phyloP scores from a whole-genome alignment of 2,888 invertebrate genomes.

The Limnephilus lunatus region DNA sequence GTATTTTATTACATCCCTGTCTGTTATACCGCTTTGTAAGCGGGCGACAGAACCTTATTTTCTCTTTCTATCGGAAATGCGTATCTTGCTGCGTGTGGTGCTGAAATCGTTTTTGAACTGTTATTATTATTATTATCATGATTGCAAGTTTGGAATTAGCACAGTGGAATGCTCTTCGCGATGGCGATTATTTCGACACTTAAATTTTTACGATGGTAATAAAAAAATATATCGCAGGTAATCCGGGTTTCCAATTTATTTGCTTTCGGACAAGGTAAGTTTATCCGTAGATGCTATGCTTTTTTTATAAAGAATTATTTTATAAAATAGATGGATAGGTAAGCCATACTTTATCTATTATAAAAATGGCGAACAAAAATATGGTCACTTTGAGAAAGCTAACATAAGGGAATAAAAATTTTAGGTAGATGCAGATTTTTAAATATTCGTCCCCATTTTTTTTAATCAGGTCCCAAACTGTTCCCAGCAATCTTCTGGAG shows the following conservation, averaged over 20 bases:
- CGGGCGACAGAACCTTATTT: not conserved
- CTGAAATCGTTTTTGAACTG: not conserved
- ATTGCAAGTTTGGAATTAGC: not conserved
- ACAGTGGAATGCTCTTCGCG: not conserved
- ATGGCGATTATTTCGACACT: not conserved
- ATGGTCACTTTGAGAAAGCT: not conserved
- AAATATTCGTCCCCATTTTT: no score
- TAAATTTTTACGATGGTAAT: not conserved
- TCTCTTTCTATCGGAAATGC: slow-evolving; percentile 7
- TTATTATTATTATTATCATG: not conserved
- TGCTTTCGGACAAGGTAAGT: not conserved
- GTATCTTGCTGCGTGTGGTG: not conserved
- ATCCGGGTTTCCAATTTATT: not conserved
- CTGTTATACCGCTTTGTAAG: not conserved
- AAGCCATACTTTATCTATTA: no score
- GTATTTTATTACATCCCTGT: not conserved
- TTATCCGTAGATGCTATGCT: not conserved
- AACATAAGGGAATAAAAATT: not conserved
- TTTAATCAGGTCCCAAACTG: no score
- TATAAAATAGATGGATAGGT: no score
- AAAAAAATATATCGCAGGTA: not conserved
- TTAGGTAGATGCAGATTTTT: no score
- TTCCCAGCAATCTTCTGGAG: no score
- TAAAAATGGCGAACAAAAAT: not conserved
- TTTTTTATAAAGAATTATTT: not conserved